phyloP scores from a whole-genome alignment of 2,113 vertebrate species.

The Glaucomys volans region DNA sequence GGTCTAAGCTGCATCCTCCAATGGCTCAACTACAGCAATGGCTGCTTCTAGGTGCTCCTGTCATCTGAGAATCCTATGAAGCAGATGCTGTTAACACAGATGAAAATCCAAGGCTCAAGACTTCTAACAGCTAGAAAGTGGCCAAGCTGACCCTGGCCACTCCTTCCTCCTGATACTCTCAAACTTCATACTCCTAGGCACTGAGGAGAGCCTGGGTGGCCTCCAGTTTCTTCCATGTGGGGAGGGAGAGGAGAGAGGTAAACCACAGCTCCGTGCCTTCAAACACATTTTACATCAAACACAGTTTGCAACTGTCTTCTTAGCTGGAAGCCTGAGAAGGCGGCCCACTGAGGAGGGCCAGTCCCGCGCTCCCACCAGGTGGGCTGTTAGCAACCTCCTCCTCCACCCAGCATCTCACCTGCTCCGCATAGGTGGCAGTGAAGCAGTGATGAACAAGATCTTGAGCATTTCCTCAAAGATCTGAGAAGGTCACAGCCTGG shows the following conservation, averaged over 20 bases:
- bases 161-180: neutral
- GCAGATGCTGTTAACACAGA: neutral
- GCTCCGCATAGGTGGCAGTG: fast-evolving
- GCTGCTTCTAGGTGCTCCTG: neutral
- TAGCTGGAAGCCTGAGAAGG: neutral
- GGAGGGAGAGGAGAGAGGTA: neutral
- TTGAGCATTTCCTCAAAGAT: neutral
- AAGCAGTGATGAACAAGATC: neutral
- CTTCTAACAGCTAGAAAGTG: neutral
- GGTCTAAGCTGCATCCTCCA: neutral
- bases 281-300: neutral
- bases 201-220: fast-evolving
- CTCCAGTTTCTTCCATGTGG: neutral
- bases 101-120: neutral
- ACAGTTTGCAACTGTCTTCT: fast-evolving
- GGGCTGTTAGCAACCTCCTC: neutral
- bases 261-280: neutral
- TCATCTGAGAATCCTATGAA: neutral
- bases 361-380: neutral
- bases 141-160: neutral
- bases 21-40: neutral
- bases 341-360: too few species aligned
- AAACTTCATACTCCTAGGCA: neutral
- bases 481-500: neutral
- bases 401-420: neutral